Evolutionary conservation across 2,888 invertebrate genomes (phyloP), one percentile per base, ranked within the genome.

Genomic region (Acleris literana): DNA sequence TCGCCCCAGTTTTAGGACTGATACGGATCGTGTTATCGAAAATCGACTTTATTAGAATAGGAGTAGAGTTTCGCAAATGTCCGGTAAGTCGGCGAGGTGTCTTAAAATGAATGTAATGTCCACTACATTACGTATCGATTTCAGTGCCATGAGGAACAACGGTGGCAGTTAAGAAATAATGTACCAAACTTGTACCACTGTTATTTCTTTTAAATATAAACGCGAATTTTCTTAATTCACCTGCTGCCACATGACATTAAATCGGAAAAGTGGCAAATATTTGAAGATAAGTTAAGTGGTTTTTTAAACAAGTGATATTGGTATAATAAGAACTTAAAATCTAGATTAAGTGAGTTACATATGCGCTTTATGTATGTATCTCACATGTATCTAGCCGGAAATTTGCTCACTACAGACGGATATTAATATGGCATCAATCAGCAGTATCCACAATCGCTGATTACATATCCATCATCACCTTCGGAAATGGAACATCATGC

Each of bases 61-160:
- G 4, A 6, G n/a, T 68, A 73, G 66, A 53, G 49, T 63, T 33
- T 56, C 20, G 17, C 22, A 16, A 16, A 56, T 7, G 61, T 9
- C 44, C 22, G 7, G 9, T 62, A 57, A 59, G 17, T 43, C 70
- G 64, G 72, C 70, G 69, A 70, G 71, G 70, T 71, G 62, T 69
- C 71, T 73, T 69, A 75, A 63, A 76, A 77, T 78, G 75, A 75
- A 71, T 72, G 73, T 73, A 76, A 75, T 76, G 75, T 76, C 79
- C 79, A 78, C 76, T 78, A 75, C 71, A 73, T 68, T 74, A 69
- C 76, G 77, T 79, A 80, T 81, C 77, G 80, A 79, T 81, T 79
- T 75, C 73, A 71, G 75, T 61, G 60, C 54, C 25, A 54, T 59
- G 65, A 48, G 51, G 55, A 25, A 60, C 48, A 74, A 71, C 75